A percentile compares a stretch with the other conserved stretches of the same genome.
Evolutionary conservation across 1,140 invertebrate genomes (phyloP).

Genomic region (Zaprionus kolodkinae): DNA sequence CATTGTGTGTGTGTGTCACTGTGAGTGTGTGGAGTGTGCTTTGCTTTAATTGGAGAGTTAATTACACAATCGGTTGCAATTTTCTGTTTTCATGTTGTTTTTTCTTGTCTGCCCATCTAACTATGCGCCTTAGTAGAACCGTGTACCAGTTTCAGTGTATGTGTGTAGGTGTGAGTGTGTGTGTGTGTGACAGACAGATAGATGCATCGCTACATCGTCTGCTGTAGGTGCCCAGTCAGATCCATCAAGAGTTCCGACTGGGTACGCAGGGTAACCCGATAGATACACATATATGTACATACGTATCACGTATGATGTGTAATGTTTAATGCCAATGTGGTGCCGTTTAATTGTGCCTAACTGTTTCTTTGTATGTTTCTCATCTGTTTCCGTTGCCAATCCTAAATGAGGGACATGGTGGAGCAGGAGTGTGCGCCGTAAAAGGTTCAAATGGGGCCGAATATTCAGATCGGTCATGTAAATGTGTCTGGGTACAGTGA

Average conservation of each 20-base stretch:
- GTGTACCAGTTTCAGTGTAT: not conserved
- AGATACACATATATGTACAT: slow-evolving; percentile 1
- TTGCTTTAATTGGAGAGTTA: not conserved
- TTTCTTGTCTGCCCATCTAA: slow-evolving; percentile 1
- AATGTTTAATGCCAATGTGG: slow-evolving; percentile 48
- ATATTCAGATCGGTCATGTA: not conserved
- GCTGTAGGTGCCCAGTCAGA: not conserved
- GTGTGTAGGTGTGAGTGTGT: slow-evolving; percentile 7
- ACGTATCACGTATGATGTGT: slow-evolving; percentile 1
- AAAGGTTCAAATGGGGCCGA: not conserved
- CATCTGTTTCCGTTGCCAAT: slow-evolving; percentile 15
- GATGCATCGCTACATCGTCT: not conserved
- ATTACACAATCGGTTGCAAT: not conserved
- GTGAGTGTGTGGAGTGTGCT: not conserved
- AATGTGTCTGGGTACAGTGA: not conserved
- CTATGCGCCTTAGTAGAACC: slow-evolving; percentile 7
- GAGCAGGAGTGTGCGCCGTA: not conserved
- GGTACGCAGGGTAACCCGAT: not conserved
- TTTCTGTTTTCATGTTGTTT: slow-evolving; percentile 10
- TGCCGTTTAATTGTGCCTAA: not conserved
- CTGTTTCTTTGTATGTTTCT: slow-evolving; percentile 29
- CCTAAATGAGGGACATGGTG: not conserved
- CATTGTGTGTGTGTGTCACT: slow-evolving; percentile 14
- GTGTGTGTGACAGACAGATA: not conserved
- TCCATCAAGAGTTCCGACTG: not conserved